Percentiles rank a stretch among this genome's conserved stretches.
These are phyloP conservation scores for Drosophila biarmipes DNA, from an alignment of 1,140 invertebrate species.

Conservation along the genomic window DNA sequence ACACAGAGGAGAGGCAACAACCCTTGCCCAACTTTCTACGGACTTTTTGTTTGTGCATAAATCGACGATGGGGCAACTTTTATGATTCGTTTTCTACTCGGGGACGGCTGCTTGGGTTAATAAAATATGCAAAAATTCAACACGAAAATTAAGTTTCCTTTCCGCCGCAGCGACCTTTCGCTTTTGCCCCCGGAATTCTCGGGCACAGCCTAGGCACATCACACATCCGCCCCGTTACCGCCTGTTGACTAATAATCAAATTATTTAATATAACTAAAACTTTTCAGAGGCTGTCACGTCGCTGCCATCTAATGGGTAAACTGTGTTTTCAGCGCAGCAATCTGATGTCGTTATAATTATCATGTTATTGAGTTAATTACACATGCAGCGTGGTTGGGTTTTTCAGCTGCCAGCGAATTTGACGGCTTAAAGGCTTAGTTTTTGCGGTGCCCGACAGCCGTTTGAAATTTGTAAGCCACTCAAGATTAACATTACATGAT, in stretches of 20 bases:
- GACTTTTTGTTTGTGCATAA: conserved; percentile 79
- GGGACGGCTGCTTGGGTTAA: conserved; percentile 75
- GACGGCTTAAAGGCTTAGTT: conserved; percentile 22
- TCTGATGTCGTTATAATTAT: conserved; percentile 68
- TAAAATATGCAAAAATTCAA: conserved; percentile 78
- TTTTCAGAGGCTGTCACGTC: conserved; percentile 62
- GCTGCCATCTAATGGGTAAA: conserved; percentile 53
- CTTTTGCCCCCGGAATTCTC: neutral
- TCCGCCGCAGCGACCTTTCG: conserved; percentile 56
- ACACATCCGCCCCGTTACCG: conserved; percentile 58
- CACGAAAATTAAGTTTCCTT: conserved; percentile 75
- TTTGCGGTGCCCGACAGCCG: conserved; percentile 1
- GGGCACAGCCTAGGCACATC: conserved; percentile 17
- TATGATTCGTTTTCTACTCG: conserved; percentile 69
- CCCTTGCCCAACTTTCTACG: conserved; percentile 45
- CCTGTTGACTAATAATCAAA: conserved; percentile 67
- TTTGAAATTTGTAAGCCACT: conserved; percentile 16
- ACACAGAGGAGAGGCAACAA: conserved; percentile 21
- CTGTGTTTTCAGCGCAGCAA: conserved; percentile 51
- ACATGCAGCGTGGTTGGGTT: conserved; percentile 6
- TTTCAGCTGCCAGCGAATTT: conserved; percentile 7
- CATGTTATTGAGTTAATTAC: conserved; percentile 60
- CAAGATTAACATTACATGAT: conserved; percentile 26
- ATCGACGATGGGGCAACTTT: conserved; percentile 59
- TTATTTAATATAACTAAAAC: conserved; percentile 71